A percentile compares a stretch with the other conserved stretches of the same genome.
These are phyloP conservation scores for Tokudaia tokunoshimensis DNA, from an alignment of 2,797 vertebrate genomes.

Conservation along the genomic window DNA sequence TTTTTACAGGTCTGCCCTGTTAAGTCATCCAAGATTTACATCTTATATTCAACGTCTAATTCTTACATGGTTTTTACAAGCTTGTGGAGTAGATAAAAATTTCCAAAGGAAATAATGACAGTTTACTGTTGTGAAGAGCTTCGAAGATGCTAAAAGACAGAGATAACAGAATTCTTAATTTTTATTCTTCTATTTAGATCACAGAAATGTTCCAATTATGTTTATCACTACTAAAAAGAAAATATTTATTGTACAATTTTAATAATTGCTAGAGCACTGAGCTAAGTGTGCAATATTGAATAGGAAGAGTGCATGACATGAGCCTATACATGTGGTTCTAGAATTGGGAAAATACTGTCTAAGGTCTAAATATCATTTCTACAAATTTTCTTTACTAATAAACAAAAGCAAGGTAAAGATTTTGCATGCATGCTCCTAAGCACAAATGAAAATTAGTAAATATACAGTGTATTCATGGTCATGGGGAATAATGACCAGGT, in stretches of 20 bases:
- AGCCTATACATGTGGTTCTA: not conserved
- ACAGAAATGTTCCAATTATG: not conserved
- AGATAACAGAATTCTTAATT: not conserved
- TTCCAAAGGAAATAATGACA: not conserved
- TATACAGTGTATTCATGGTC: not conserved
- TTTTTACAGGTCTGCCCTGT: not conserved
- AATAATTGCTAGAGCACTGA: slow-evolving; percentile 8
- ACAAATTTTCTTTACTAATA: not conserved
- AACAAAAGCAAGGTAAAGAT: not conserved
- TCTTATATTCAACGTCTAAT: not conserved
- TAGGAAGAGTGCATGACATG: not conserved
- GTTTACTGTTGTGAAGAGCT: not conserved
- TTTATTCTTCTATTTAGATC: not conserved
- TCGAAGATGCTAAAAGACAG: not conserved
- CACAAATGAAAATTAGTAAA: not conserved
- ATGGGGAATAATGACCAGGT: not conserved
- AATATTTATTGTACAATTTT: not conserved
- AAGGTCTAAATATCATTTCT: not conserved
- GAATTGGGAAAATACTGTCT: not conserved
- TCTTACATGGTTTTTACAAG: not conserved
- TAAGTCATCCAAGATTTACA: not conserved
- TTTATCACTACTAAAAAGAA: not conserved
- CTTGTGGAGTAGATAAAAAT: not conserved
- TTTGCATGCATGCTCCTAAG: not conserved
- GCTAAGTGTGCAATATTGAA: not conserved